phyloP scores from a whole-genome alignment of 2,113 vertebrate species.

The Indicator indicator region DNA sequence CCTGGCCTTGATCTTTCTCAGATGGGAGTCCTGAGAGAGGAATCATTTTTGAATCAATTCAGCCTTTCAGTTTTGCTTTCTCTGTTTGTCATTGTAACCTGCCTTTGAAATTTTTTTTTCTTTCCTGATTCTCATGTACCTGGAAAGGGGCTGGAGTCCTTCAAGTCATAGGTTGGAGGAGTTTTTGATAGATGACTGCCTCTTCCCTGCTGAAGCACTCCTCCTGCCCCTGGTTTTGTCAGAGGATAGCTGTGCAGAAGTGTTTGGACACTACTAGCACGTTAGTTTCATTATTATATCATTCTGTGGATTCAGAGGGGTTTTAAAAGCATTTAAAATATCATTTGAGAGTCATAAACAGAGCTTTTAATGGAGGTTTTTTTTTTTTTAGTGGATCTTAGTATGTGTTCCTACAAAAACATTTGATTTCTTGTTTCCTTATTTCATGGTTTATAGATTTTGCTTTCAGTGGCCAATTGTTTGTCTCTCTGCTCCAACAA shows the following conservation, averaged over 20 bases:
- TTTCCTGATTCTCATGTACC: neutral
- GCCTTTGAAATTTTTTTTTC: neutral
- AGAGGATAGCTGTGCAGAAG: neutral
- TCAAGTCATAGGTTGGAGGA: neutral
- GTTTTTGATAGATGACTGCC: neutral
- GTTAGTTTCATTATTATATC: neutral
- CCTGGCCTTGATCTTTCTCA: conserved; percentile 51
- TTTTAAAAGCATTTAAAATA: neutral
- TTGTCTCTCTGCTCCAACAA: conserved; percentile 54
- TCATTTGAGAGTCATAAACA: neutral
- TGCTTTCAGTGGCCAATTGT: conserved; percentile 67
- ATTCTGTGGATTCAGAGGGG: neutral
- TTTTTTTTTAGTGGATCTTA: conserved; percentile 40
- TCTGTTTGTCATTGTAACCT: conserved; percentile 4
- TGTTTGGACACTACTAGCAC: neutral
- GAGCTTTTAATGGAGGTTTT: neutral
- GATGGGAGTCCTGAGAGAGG: neutral
- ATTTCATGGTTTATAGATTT: conserved; percentile 77
- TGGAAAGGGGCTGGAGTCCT: neutral
- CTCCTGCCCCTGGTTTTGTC: neutral
- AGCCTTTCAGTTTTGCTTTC: conserved; percentile 2
- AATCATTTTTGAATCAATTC: conserved; percentile 35
- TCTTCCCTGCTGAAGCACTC: neutral
- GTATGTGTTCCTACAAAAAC: conserved; percentile 37
- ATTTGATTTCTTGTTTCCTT: conserved; percentile 64